Evolutionary conservation across 2,797 vertebrate species (phyloP).

Genomic region (Eutrigla gurnardus): DNA sequence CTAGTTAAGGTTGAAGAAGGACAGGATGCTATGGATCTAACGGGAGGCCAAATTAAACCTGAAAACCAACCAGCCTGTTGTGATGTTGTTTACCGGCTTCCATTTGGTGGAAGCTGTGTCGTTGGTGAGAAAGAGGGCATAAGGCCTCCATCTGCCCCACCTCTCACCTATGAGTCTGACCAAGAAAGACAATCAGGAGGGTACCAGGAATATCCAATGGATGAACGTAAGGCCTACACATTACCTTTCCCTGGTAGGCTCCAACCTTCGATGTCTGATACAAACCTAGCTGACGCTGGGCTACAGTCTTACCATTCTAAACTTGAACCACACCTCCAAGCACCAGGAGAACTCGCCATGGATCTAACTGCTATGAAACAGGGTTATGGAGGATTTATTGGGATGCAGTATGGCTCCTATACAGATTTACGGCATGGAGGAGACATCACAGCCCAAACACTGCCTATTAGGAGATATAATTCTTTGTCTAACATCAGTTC

Average conservation of each 20-base stretch:
- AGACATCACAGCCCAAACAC: constrained; percentile 86
- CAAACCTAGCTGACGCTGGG: constrained; percentile 92
- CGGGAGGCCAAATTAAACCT: constrained; percentile 89
- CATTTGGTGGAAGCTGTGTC: constrained; percentile 92
- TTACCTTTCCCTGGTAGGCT: constrained; percentile 88
- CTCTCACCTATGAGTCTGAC: constrained; percentile 85
- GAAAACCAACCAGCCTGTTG: constrained; percentile 96
- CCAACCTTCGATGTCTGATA: constrained; percentile 98
- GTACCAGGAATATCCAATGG: constrained; percentile 88
- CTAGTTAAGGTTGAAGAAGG: constrained; percentile 90
- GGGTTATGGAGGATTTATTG: constrained; percentile 91
- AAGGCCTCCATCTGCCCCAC: constrained; percentile 79
- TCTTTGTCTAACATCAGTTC: constrained; percentile 96
- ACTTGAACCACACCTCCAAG: constrained; percentile 87
- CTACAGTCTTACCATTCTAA: constrained; percentile 89
- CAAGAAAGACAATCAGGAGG: constrained; percentile 82
- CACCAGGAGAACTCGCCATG: constrained; percentile 85
- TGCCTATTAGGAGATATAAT: constrained; percentile 94
- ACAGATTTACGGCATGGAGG: constrained; percentile 94
- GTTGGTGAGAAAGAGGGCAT: constrained; percentile 88
- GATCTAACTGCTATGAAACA: constrained; percentile 93
- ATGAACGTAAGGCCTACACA: constrained; percentile 89
- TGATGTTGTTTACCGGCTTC: constrained; percentile 96
- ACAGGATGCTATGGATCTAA: constrained; percentile 90
- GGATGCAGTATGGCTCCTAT: constrained; percentile 96